Percentiles rank a stretch among this genome's conserved stretches.
These are phyloP conservation scores for Eupithecia subumbrata DNA, from an alignment of 2,888 invertebrate species.

Conservation along the genomic window DNA sequence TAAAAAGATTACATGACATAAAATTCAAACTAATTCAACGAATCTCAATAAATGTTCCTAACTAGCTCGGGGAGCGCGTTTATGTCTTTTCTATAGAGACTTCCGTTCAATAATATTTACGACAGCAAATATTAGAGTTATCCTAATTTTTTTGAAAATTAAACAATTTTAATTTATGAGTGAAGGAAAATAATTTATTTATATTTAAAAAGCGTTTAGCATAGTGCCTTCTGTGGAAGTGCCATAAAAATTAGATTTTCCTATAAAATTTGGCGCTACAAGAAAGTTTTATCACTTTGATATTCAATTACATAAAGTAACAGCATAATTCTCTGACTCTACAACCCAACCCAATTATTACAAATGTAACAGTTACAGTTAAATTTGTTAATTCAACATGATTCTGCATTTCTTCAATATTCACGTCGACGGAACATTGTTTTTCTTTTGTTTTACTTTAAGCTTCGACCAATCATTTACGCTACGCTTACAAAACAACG, in stretches of 20 bases:
- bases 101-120: no score
- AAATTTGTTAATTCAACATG: not conserved
- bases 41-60: no score
- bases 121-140: no score
- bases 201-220: not conserved
- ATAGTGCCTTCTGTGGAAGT: not conserved
- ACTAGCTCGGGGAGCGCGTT: not conserved
- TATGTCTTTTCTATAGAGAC: not conserved
- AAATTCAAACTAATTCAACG: not conserved
- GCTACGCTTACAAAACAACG: not conserved
- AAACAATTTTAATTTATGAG: no score
- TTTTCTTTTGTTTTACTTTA: constrained; percentile 4
- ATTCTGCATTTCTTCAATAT: not conserved
- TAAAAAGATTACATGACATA: not conserved
- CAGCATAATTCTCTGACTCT: not conserved
- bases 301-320: not conserved
- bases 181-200: not conserved
- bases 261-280: not conserved
- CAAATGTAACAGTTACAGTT: not conserved
- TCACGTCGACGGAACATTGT: not conserved
- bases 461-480: not conserved
- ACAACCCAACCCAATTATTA: not conserved
- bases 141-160: no score
- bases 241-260: not conserved
- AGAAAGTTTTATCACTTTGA: not conserved